phyloP scores from a whole-genome alignment of 2,888 invertebrate species.

The Nemurella pictetii region DNA sequence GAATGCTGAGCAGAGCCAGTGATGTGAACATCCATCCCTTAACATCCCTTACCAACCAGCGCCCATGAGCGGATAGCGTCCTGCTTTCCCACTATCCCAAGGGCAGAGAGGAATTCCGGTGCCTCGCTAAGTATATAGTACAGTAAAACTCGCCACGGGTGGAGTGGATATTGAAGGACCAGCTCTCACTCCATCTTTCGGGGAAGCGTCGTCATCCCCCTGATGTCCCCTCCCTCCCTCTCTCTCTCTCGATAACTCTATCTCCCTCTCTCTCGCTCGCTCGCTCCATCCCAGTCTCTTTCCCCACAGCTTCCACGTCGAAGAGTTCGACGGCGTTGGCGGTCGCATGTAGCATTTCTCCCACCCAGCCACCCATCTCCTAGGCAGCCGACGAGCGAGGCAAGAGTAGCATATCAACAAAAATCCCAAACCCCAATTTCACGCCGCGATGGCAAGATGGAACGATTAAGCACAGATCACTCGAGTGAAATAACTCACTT shows the following conservation, averaged over 20 bases:
- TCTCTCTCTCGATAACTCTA: background rate
- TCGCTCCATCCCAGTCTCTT: background rate
- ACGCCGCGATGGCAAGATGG: conserved; percentile 35
- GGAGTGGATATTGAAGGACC: conserved; percentile 26
- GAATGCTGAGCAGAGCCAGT: conserved; percentile 23
- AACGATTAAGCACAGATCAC: conserved; percentile 36
- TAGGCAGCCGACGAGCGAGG: background rate
- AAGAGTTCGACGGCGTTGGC: background rate
- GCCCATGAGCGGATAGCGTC: background rate
- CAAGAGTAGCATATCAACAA: conserved; percentile 34
- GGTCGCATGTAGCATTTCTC: too few relatives aligned
- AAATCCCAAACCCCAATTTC: conserved; percentile 38
- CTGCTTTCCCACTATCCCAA: background rate
- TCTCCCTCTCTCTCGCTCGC: background rate
- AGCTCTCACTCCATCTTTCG: background rate
- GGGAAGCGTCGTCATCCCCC: background rate
- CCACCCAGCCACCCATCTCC: conserved; percentile 5
- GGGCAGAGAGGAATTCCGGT: conserved; percentile 27
- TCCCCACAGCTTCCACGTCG: background rate
- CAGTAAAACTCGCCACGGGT: conserved; percentile 13
- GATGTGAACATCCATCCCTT: conserved; percentile 19
- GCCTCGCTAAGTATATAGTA: conserved; percentile 10
- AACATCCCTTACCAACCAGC: background rate
- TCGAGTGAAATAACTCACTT: conserved; percentile 37
- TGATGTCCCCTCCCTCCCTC: background rate